These are phyloP conservation scores for Poecilia velifera DNA, from an alignment of 2,797 vertebrate species.

Conservation along the genomic window DNA sequence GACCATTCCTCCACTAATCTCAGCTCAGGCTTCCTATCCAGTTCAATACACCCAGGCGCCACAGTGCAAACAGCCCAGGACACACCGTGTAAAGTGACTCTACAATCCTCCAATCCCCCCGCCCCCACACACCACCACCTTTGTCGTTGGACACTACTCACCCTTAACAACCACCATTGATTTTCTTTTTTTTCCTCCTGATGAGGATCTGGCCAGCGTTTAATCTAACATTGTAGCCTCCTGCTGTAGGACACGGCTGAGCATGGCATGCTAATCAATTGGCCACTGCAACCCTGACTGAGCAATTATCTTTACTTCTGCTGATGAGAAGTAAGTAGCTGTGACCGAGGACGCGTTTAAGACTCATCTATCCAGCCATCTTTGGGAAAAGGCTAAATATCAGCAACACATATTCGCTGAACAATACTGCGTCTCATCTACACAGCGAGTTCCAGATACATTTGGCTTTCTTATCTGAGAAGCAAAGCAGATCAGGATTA, in stretches of 20 bases:
- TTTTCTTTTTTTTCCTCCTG: constrained; percentile 83
- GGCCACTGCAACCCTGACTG: constrained; percentile 65
- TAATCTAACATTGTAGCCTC: constrained; percentile 97
- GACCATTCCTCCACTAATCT: constrained; percentile 41
- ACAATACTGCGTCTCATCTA: constrained; percentile 5
- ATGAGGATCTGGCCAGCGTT: constrained; percentile 94
- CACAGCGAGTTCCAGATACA: constrained; percentile 31
- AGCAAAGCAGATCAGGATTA: constrained; percentile 87
- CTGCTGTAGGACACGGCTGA: constrained; percentile 90
- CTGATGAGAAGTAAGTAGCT: constrained; percentile 46
- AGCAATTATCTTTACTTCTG: constrained; percentile 80
- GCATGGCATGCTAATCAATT: constrained; percentile 94
- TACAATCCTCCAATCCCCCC: constrained; percentile 58
- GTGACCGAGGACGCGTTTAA: constrained; percentile 13
- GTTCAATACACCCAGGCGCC: constrained; percentile 85
- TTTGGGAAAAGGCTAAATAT: constrained; percentile 4
- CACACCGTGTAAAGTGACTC: constrained; percentile 86
- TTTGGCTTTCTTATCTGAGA: constrained; percentile 84
- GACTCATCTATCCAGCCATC: constrained; percentile 21
- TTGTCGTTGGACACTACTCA: constrained; percentile 48
- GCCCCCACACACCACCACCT: constrained; percentile 11
- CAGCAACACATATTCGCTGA: background rate
- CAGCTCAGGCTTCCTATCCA: constrained; percentile 54
- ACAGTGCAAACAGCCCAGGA: constrained; percentile 66
- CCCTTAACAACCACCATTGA: constrained; percentile 91